Base-by-base conservation (phyloP, 2,113 vertebrate genomes). In the Cynocephalus volans region DNA sequence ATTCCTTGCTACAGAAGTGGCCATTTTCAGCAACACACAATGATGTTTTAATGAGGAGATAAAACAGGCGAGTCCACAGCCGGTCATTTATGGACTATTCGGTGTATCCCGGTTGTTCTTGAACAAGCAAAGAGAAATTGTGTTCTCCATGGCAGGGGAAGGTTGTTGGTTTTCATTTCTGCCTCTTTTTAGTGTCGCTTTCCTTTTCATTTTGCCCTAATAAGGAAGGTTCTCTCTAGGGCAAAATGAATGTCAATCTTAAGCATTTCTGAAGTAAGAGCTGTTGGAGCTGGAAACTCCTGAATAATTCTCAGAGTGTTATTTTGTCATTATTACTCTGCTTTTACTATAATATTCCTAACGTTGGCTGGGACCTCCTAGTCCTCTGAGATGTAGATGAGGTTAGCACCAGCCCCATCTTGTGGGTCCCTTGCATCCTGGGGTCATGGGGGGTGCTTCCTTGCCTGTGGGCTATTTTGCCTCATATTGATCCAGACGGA, bases 221-320 rank as follows among this genome's bases (percentile, higher is more conserved):
- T 56, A 58, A 58, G 77, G 87, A 72, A 45, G 2, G 48, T 54
- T 65, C 26, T 88, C 36, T 62, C 65, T 11, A 54, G 92, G 60
- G 77, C 26, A 56, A 76, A 82, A 72, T 9, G 33, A 69, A 48
- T 0, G 45, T 62, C 52, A 31, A n/a, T 4, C 86, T 31, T 11
- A 6, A 91, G 83, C n/a, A 18, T 45, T 92, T 89, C 72, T 18
- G 77, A 77, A 85, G 73, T 70, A 45, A 82, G 83, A 58, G 31
- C n/a, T 50, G 14, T 28, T 5, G 50, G 3, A 8, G 50, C 2
- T n/a, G 19, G 73, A 50, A 84, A 81, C 60, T 24, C 48, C 69
- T 1, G 24, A 73, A 17, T 56, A 24, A 50, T 67, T 88, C 76
- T 58, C n/a, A 15, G 64, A 58, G 50, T 13, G 1, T 19, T 36